Base-by-base conservation (phyloP, 2,888 invertebrate genomes). In the Thumatha senex region DNA sequence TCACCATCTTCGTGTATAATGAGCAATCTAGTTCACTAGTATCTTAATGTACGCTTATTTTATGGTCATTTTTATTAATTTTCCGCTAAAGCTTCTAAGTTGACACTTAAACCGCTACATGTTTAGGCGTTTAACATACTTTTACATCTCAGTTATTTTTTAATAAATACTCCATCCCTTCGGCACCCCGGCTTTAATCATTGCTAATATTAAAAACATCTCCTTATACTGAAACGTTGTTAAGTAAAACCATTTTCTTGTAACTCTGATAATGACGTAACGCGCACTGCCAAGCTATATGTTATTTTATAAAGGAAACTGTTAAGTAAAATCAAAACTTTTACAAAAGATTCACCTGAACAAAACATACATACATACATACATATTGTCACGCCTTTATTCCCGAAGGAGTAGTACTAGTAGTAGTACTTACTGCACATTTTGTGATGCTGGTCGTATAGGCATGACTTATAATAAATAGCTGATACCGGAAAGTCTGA, bases 111-210 rank as follows among this genome's bases (percentile, higher is more conserved):
- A 60, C 56, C 56, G 61, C 57, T 52, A 44, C 43, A 58, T 55
- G 59, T 66, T 48, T 53, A 48, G 54, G 57, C 64, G 61, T 70
- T 70, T 64, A 58, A 67, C 70, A 55, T 64, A 67, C 66, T 67
- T 74, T 72, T 68, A 66, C 70, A 73, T 70, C 66, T 48, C 64
- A 76, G 78, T 78, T 80, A 79, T 78, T 79, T 81, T 80, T 82
- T 81, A 77, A 82, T 81, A 82, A 78, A 78, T 80, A 59, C 55
- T 67, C 65, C 51, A 40, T 53, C 49, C 53, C 29, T 62, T 59
- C 29, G 40, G 54, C 58, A 54, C 62, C 46, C 51, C 46, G 35
- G 55, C 61, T 58, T 66, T 69, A 70, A 74, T 76, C 73, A 80
- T 76, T 73, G 78, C 63, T 64, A 72, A 74, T 82, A 80, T 81